These are phyloP conservation scores for Trichonephila inaurata DNA, from an alignment of 1,140 invertebrate genomes.

Conservation along the genomic window DNA sequence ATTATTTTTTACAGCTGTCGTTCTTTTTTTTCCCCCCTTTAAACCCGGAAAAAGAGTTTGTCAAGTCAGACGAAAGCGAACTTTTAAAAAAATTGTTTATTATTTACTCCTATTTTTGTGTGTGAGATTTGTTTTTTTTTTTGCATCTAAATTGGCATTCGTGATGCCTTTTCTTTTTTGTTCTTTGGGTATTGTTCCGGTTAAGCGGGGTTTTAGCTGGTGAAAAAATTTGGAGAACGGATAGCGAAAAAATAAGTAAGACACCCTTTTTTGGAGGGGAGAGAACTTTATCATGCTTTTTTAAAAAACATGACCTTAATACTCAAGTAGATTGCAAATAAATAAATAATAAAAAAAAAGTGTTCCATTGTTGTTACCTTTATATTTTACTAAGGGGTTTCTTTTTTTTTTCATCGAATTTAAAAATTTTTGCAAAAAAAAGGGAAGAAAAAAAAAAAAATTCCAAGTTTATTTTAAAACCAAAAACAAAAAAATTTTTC, in stretches of 20 bases:
- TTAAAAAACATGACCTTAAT: too few relatives aligned
- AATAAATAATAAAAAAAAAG: too few relatives aligned
- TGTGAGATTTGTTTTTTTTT: neutral
- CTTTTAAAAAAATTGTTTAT: neutral
- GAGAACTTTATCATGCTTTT: neutral
- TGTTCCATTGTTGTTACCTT: too few relatives aligned
- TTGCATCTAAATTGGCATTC: neutral
- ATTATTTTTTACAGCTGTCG: neutral
- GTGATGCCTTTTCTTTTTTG: neutral
- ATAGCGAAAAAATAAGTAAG: neutral
- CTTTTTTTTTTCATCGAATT: too few relatives aligned
- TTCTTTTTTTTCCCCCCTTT: neutral
- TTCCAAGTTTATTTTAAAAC: too few relatives aligned
- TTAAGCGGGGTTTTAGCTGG: neutral
- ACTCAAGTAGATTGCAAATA: too few relatives aligned
- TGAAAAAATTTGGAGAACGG: neutral
- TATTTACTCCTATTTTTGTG: neutral
- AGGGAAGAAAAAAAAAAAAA: too few relatives aligned
- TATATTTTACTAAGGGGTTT: too few relatives aligned
- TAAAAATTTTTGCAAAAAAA: too few relatives aligned
- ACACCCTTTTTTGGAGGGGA: neutral
- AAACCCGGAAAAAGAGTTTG: constrained; percentile 27
- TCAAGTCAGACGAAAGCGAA: constrained; percentile 13
- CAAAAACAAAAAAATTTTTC: too few relatives aligned
- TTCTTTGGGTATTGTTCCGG: neutral